A percentile compares a stretch with the other conserved stretches of the same genome.
phyloP scores from a whole-genome alignment of 2,888 invertebrate species.

The Scelioninae gen. 2 region DNA sequence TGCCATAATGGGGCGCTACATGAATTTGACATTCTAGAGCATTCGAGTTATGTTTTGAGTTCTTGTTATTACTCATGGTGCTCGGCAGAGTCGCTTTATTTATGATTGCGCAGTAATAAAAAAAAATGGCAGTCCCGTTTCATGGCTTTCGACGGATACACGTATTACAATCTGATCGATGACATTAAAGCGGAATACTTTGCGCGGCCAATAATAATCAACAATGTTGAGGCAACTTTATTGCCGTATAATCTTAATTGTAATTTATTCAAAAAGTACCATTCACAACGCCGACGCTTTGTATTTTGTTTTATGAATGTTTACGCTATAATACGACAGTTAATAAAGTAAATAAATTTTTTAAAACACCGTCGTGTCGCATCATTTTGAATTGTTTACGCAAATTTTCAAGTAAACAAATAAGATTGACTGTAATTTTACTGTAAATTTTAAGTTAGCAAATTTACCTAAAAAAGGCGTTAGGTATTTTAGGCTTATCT shows the following conservation, averaged over 20 bases:
- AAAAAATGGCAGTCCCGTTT: conserved; percentile 34
- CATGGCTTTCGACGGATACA: conserved; percentile 24
- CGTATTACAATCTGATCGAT: conserved; percentile 37
- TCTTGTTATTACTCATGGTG: conserved; percentile 37
- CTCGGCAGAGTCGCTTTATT: conserved; percentile 28
- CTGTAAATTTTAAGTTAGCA: too few relatives aligned
- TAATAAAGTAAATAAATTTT: too few relatives aligned
- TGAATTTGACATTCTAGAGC: conserved; percentile 51
- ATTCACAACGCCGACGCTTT: conserved; percentile 7
- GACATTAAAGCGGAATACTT: conserved; percentile 27
- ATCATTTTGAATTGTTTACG: too few relatives aligned
- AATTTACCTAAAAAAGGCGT: too few relatives aligned
- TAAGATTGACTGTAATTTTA: too few relatives aligned
- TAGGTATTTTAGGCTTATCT: too few relatives aligned
- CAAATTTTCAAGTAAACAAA: too few relatives aligned
- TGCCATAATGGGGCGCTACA: conserved; percentile 47
- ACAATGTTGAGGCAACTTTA: conserved; percentile 22
- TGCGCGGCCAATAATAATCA: conserved; percentile 24
- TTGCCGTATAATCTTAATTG: conserved; percentile 27
- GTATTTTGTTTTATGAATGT: conserved; percentile 8
- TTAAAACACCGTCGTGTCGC: too few relatives aligned
- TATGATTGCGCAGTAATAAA: conserved; percentile 32
- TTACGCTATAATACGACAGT: neutral
- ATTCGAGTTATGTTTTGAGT: conserved; percentile 25
- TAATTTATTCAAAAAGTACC: conserved; percentile 25